Conservation (phyloP, 2,797 vertebrate species). For the Xenops minutus region DNA sequence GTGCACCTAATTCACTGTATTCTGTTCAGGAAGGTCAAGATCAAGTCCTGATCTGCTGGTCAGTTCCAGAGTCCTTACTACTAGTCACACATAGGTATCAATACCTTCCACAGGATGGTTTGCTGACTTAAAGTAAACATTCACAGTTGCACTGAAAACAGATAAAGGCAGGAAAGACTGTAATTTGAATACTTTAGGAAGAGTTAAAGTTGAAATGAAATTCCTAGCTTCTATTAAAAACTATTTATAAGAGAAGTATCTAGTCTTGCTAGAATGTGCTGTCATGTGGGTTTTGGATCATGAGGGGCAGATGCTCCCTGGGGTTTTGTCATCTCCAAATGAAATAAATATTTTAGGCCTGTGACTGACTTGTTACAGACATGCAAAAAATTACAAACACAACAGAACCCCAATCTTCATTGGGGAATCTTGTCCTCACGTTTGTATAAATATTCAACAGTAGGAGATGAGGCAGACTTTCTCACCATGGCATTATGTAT, state of each 20-base stretch:
- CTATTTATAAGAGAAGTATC: neutral
- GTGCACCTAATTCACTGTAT: neutral
- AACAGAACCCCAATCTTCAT: neutral
- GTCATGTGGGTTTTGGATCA: neutral
- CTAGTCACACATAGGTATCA: neutral
- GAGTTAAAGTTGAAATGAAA: neutral
- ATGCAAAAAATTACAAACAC: neutral
- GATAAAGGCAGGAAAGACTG: neutral
- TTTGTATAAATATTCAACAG: neutral
- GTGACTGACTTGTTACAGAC: neutral
- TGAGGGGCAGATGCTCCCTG: neutral
- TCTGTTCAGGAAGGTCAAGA: neutral
- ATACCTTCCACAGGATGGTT: neutral
- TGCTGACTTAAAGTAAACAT: neutral
- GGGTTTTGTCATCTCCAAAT: neutral
- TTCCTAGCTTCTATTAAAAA: neutral
- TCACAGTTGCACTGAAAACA: neutral
- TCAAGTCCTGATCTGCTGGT: neutral
- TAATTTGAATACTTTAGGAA: neutral
- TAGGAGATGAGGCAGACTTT: conserved; percentile 3
- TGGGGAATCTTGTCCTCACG: neutral
- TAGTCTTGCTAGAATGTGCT: neutral
- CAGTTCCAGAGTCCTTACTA: neutral
- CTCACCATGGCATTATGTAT: neutral
- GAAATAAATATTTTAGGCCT: neutral